Base-by-base conservation (phyloP, 2,113 vertebrate genomes). In the Sander vitreus region DNA sequence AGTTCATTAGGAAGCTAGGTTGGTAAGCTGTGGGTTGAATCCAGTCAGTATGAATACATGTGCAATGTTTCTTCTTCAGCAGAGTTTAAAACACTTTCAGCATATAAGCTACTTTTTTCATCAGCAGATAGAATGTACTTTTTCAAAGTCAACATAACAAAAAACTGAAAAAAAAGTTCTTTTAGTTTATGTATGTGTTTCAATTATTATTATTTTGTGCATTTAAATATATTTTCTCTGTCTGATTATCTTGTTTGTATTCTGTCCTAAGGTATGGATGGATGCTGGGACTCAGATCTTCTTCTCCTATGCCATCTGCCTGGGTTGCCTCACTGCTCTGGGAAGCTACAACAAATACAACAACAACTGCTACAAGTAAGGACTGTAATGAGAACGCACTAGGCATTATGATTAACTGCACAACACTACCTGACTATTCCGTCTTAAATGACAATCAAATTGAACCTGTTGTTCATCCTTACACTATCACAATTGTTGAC, bases 281-380 rank as follows among this genome's bases (percentile, higher is more conserved):
- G 98, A 99, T 30, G 98, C 98, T 1, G 98, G 98, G 53, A 99
- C 98, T 54, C 98, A 99, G 84, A 99, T 99, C 88, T 99, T 99
- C 94, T 99, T 97, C 93, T 99, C 97, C 0, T 99, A 97, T 9
- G 97, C 97, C 91, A 98, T 99, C 91, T 99, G 97, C 72, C 93
- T 99, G 65, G 98, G 98, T 82, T 98, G 97, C 82, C 96, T 99
- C 81, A 98, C 97, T 0, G 98, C 98, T 15, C 93, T 99, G 88
- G 97, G 98, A 81, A 99, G 98, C 94, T 99, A 99, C 94, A 99
- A 99, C 93, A 96, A 97, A 89, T 99, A 97, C 84, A 96, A 97
- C 93, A 99, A 99, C 95, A 97, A 99, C 95, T 99, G 98, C 89
- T 99, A 99, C 96, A 97, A 94, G 98, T 99, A 89, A 93, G 72